Evolutionary conservation across 2,113 vertebrate genomes (phyloP), one percentile per base, ranked within the genome.

Genomic region (Bettongia penicillata): DNA sequence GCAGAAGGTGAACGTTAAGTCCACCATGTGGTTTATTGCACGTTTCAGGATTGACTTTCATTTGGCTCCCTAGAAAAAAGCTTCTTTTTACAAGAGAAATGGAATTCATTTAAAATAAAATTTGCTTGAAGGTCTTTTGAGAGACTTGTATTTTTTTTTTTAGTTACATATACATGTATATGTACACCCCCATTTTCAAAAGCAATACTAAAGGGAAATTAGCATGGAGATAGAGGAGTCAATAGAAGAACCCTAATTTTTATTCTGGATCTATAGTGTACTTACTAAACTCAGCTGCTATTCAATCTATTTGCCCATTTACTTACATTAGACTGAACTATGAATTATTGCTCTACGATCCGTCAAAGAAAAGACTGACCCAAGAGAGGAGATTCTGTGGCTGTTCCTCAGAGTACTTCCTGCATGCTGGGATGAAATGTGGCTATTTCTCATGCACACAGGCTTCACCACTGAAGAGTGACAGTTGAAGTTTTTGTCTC

Each of bases 1-100:
- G 96, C 94, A 94, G 95, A 97, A 98, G 77, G 89, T 96, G 55
- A 95, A 95, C 92, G 92, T 94, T 93, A 96, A 96, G 95, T 92
- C 91, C 90, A 97, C 92, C 51, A 96, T 92, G 53, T 96, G 53
- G 92, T 92, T n/a, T n/a, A 92, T 94, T 0, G 5, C 93, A 93
- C 93, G 96, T 96, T 97, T 97, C 49, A 53, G 92, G 92, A 95
- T 92, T 96, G 47, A 55, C 57, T 89, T 96, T 94, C 48, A 24
- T 24, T 47, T 96, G 43, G 51, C 4, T 94, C 6, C 23, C 11
- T 96, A 93, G 68, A 93, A 97, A 98, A 93, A 0, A 97, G 93
- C 57, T 57, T 93, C 90, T 92, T 91, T 95, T 97, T 95, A 93
- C 89, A 95, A 90, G 77, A 90, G 84, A 96, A 95, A 53, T 53